Evolutionary conservation across 2,113 vertebrate genomes (phyloP).

Genomic region (Phylloscopus trochilus): DNA sequence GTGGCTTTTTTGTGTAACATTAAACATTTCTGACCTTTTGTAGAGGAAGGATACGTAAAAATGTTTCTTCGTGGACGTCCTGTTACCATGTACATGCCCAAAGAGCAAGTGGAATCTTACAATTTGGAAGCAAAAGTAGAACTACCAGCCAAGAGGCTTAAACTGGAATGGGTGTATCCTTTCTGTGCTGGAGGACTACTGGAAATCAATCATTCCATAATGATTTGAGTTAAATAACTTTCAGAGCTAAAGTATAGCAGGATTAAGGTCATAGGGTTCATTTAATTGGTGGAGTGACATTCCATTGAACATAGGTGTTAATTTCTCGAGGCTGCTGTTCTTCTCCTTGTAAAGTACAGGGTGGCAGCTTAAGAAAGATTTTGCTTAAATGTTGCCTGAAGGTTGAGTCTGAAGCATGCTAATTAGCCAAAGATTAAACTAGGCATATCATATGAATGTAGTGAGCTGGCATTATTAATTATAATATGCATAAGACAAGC

Average conservation of each 20-base stretch:
- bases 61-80: conserved; percentile 98
- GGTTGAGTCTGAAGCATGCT: conserved; percentile 26
- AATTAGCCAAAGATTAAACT: conserved; percentile 43
- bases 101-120: conserved; percentile 92
- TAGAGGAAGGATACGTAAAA: conserved; percentile 98
- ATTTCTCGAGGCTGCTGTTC: background rate
- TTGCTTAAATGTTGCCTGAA: conserved; percentile 43
- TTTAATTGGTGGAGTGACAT: background rate
- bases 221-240: background rate
- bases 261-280: background rate
- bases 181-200: conserved; percentile 16
- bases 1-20: background rate
- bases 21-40: conserved; percentile 70
- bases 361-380: background rate
- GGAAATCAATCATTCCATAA: background rate
- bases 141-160: conserved; percentile 89
- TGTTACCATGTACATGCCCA: conserved; percentile 98
- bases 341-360: background rate
- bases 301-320: background rate
- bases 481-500: background rate
- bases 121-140: conserved; percentile 91
- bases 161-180: conserved; percentile 99
- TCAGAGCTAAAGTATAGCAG: background rate
- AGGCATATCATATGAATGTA: background rate
- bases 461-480: conserved; percentile 47